These are phyloP conservation scores for Venustoraphidia nigricollis DNA, from an alignment of 2,888 invertebrate genomes.

Conservation along the genomic window DNA sequence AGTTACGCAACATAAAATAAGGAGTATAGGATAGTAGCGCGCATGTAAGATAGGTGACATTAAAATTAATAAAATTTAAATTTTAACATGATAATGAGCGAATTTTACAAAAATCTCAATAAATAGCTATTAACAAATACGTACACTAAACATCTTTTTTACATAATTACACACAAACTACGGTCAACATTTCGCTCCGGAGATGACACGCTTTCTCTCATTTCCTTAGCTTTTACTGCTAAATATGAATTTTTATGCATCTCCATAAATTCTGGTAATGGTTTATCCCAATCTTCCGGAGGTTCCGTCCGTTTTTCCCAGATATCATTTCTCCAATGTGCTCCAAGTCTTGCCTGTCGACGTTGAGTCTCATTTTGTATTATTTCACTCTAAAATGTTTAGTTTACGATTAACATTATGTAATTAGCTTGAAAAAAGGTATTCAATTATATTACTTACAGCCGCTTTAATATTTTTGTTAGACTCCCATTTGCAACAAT, in stretches of 20 bases:
- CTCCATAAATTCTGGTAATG: conserved; percentile 59
- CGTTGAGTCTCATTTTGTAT: conserved; percentile 56
- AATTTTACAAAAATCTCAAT: no score
- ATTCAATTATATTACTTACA: conserved; percentile 31
- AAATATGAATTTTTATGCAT: conserved; percentile 52
- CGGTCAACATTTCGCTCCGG: conserved; percentile 12
- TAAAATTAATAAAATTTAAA: no score
- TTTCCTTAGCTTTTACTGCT: conserved; percentile 43
- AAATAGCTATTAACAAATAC: no score
- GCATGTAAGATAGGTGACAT: no score
- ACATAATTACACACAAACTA: conserved; percentile 19
- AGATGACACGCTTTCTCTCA: conserved; percentile 28
- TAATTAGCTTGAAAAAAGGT: background rate
- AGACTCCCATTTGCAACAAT: conserved; percentile 54
- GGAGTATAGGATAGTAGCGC: no score
- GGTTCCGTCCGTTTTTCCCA: conserved; percentile 66
- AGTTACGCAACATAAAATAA: no score
- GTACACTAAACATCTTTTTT: conserved; percentile 5
- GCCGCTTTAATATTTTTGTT: conserved; percentile 46
- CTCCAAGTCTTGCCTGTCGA: conserved; percentile 41
- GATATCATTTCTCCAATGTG: conserved; percentile 56
- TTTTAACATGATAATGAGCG: no score
- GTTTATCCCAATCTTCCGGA: conserved; percentile 67
- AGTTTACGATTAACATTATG: conserved; percentile 1
- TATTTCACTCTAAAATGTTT: conserved; percentile 36